A percentile compares a stretch with the other conserved stretches of the same genome.
These are phyloP conservation scores for Leptarthrus brevirostris DNA, from an alignment of 2,888 invertebrate species.

Conservation along the genomic window DNA sequence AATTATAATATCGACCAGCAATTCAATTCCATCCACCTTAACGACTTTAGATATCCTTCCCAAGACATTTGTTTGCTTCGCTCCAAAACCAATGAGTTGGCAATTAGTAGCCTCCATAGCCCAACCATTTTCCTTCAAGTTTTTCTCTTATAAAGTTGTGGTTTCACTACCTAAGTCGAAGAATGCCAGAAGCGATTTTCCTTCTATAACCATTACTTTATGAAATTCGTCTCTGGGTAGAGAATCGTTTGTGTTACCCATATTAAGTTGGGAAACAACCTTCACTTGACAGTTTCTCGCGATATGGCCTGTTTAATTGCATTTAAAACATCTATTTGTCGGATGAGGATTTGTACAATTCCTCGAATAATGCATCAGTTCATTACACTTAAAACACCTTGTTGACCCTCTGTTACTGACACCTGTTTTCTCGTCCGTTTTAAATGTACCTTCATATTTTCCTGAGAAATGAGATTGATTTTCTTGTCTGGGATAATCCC, in stretches of 20 bases:
- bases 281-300: neutral
- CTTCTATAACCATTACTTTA: neutral
- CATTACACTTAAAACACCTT: no score
- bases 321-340: no score
- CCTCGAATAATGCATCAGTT: no score
- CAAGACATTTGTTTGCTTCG: neutral
- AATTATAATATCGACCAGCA: no score
- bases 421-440: no score
- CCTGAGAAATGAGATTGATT: no score
- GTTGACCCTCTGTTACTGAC: no score
- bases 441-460: no score
- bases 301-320: neutral
- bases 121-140: neutral
- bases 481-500: no score
- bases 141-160: neutral
- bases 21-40: neutral
- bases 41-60: neutral
- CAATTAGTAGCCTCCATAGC: neutral
- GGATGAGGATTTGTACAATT: no score
- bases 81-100: neutral
- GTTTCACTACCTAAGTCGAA: slow-evolving; percentile 11
- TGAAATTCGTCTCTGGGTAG: neutral
- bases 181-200: neutral
- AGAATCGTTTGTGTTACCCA: neutral
- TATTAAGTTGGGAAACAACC: neutral